Percentiles rank a stretch among this genome's conserved stretches.
These are phyloP conservation scores for Antrozous pallidus DNA, from an alignment of 2,797 vertebrate species.

Conservation along the genomic window DNA sequence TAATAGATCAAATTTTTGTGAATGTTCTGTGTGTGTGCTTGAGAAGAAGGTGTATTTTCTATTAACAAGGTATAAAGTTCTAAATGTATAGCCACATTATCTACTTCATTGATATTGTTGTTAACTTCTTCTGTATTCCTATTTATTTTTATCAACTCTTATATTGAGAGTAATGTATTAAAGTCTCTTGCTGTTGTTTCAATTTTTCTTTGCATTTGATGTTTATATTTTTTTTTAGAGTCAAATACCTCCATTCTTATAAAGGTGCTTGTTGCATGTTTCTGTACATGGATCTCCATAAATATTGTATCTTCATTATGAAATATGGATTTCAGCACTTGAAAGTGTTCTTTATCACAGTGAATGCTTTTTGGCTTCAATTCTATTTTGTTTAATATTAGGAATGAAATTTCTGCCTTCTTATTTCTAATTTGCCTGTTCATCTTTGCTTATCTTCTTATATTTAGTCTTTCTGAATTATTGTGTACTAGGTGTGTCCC, in stretches of 20 bases:
- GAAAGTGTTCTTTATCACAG: neutral
- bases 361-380: neutral
- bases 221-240: neutral
- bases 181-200: neutral
- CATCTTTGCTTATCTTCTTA: neutral
- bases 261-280: neutral
- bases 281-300: neutral
- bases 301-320: neutral
- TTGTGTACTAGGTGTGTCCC: neutral
- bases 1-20: neutral
- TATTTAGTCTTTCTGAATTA: conserved; percentile 1
- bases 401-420: neutral
- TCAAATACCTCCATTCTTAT: neutral
- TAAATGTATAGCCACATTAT: neutral
- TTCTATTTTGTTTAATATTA: neutral
- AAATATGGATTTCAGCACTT: neutral
- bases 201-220: conserved; percentile 17
- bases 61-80: conserved; percentile 12
- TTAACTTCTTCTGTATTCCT: neutral
- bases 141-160: neutral
- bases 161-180: neutral
- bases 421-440: neutral
- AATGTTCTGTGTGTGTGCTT: conserved; percentile 2
- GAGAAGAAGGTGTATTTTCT: conserved; percentile 32
- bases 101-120: neutral